Base-by-base conservation (phyloP, 2,888 invertebrate species). In the Polydrusus pterygomalis region DNA sequence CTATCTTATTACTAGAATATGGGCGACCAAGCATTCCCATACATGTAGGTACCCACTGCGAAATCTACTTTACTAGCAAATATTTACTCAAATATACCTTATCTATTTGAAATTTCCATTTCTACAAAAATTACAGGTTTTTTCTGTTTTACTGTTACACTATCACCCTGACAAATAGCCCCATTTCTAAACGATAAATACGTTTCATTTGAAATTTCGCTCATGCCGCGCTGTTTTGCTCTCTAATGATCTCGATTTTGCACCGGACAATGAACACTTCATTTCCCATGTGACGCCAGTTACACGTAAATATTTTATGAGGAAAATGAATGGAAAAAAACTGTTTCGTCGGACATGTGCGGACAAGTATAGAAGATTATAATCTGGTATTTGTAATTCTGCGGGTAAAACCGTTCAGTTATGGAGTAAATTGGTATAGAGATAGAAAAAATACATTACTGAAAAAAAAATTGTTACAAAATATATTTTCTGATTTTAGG, bases 301-400 rank as follows among this genome's bases (percentile, higher is more conserved):
- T 49, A 64, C 47, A 64, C 64, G 64, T 64, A 25, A 45, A 64
- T 64, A 64, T 64, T 64, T 64, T 25, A 64, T 64, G 64, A 45
- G 30, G 38, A n/a, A 30, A 45, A 11, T 13, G 64, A 30, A 49
- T 47, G 30, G 18, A 47, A 43, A 49, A n/a, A 47, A 40, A 60
- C 38, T 18, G 58, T 60, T 38, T 13, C 38, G 38, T 38, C 7
- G 15, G 38, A 34, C 58, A 60, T 34, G 30, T 60, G 58, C 34
- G 17, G 18, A 60, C 38, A 11, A 18, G 38, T 60, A 17, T 60
- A 9, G 11, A 17, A 60, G 38, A 60, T 60, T 60, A 60, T 38
- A 60, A 38, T 60, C 38, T 38, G 17, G 18, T 60, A 17, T 38
- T 60, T 60, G 38, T 38, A 60, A 18, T 34, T 60, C 11, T 17